phyloP scores from a whole-genome alignment of 2,113 vertebrate genomes.

The Struthio camelus region DNA sequence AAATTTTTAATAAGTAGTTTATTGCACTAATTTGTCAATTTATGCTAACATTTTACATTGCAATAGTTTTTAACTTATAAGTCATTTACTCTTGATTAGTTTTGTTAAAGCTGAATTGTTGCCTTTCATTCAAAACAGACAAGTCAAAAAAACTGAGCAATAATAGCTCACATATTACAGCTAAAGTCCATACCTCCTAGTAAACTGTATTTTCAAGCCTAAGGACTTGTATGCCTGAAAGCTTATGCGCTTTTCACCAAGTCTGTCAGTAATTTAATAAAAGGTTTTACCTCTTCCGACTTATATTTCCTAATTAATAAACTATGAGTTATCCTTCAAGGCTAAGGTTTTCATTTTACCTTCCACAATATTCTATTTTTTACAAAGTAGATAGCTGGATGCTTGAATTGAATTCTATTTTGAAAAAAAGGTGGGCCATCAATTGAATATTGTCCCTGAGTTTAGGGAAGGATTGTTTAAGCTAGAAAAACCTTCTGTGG shows the following conservation, averaged over 20 bases:
- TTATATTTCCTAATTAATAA: neutral
- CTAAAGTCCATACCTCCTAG: neutral
- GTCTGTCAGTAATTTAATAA: neutral
- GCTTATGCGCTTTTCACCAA: neutral
- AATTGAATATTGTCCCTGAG: neutral
- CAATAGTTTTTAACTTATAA: neutral
- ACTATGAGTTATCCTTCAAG: neutral
- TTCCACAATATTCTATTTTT: neutral
- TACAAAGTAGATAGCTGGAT: neutral
- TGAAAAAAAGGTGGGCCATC: neutral
- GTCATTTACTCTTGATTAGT: neutral
- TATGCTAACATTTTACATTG: conserved; percentile 11
- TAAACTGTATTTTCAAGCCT: neutral
- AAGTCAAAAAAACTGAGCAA: neutral
- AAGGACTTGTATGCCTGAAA: neutral
- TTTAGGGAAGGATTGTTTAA: neutral
- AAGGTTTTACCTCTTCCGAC: neutral
- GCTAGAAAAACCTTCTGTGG: neutral
- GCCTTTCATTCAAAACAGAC: neutral
- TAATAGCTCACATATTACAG: neutral
- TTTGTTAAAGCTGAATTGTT: neutral
- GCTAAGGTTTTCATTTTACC: neutral
- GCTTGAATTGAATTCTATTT: neutral
- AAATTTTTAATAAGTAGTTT: neutral
- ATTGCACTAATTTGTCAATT: neutral